phyloP scores from a whole-genome alignment of 2,888 invertebrate species.

The Taphrorychus bicolor region DNA sequence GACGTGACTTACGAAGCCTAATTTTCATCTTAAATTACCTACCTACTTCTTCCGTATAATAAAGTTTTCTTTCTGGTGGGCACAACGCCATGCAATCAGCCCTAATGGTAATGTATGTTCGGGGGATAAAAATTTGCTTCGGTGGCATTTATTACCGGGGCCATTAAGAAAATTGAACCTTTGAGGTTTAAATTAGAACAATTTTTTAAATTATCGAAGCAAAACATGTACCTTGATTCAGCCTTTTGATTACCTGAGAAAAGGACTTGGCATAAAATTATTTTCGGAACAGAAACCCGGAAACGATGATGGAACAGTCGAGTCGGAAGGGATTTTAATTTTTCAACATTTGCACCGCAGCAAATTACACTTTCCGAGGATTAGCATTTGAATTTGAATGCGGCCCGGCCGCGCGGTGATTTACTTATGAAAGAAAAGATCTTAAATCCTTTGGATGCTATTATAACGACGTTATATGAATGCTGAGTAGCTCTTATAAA shows the following conservation, averaged over 20 bases:
- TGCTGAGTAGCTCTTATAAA: neutral
- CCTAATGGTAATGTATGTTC: conserved; percentile 32
- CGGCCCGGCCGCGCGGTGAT: neutral
- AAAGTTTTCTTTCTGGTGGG: conserved; percentile 32
- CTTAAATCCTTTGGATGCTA: conserved; percentile 6
- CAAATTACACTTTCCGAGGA: conserved; percentile 22
- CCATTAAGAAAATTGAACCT: neutral
- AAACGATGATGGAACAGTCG: conserved; percentile 25
- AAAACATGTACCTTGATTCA: neutral
- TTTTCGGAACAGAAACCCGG: conserved; percentile 20
- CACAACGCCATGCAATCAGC: conserved; percentile 19
- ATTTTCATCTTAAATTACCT: conserved; percentile 39
- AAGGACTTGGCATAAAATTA: neutral
- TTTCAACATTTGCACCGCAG: conserved; percentile 20
- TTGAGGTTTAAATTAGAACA: neutral
- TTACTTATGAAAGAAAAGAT: conserved; percentile 22
- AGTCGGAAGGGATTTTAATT: conserved; percentile 31
- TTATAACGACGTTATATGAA: neutral
- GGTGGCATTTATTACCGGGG: conserved; percentile 3
- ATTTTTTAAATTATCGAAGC: neutral
- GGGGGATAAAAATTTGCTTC: conserved; percentile 4
- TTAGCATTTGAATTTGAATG: conserved; percentile 32
- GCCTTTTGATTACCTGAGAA: too few species aligned
- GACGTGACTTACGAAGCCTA: conserved; percentile 30
- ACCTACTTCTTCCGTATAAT: conserved; percentile 26